Conservation (phyloP, 1,140 invertebrate genomes). For the Periplaneta americana region DNA sequence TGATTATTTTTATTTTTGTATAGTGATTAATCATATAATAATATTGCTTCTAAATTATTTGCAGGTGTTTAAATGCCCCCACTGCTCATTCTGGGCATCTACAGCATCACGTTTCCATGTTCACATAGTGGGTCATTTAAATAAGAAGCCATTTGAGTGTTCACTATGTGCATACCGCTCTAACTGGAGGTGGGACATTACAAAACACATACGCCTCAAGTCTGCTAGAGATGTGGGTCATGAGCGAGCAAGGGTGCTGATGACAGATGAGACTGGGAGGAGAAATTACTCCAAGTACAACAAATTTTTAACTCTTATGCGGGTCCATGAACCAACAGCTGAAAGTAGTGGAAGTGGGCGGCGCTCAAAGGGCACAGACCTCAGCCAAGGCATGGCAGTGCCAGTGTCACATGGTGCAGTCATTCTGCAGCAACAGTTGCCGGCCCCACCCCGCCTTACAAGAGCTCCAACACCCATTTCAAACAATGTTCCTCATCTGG, state of each 20-base stretch:
- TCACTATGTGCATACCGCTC: constrained; percentile 88
- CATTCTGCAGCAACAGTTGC: neutral
- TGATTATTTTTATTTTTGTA: too few relatives aligned
- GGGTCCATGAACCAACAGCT: constrained; percentile 39
- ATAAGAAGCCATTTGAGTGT: constrained; percentile 92
- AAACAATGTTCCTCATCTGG: neutral
- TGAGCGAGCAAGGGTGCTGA: constrained; percentile 69
- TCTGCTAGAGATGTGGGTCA: constrained; percentile 75
- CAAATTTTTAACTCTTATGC: constrained; percentile 72
- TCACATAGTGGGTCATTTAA: constrained; percentile 86
- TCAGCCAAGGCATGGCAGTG: neutral
- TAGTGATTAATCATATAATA: too few relatives aligned
- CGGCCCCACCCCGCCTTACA: constrained; percentile 20
- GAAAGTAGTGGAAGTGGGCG: constrained; percentile 23
- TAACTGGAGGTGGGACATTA: constrained; percentile 95
- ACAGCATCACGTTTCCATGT: constrained; percentile 86
- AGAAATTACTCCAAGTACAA: constrained; percentile 91
- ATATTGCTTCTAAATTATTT: neutral
- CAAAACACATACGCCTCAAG: constrained; percentile 90
- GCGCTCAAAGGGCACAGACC: constrained; percentile 5
- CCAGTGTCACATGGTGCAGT: too few relatives aligned
- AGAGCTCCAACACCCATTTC: constrained; percentile 10
- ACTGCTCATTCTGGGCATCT: constrained; percentile 84
- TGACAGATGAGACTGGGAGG: constrained; percentile 86
- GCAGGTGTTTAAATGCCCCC: constrained; percentile 80